Conservation (phyloP, 2,888 invertebrate species). For the Lasioglossum malachurum region DNA sequence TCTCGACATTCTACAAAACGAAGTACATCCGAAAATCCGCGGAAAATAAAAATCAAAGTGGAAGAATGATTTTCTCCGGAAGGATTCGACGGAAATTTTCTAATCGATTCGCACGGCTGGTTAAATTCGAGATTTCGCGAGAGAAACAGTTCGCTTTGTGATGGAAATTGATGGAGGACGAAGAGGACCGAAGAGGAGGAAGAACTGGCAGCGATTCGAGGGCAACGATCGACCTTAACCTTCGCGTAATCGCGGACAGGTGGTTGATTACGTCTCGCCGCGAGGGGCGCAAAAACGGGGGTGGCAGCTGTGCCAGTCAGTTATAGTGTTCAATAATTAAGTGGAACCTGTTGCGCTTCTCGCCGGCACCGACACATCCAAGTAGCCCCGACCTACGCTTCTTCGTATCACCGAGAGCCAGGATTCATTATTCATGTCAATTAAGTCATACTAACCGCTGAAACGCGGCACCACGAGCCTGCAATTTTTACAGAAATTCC, state of each 20-base stretch:
- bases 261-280: conserved; percentile 75
- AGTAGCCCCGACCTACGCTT: conserved; percentile 66
- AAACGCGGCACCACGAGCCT: conserved; percentile 10
- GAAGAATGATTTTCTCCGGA: not conserved
- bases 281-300: conserved; percentile 70
- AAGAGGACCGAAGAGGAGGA: conserved; percentile 8
- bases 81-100: not conserved
- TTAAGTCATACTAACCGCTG: conserved; percentile 69
- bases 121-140: not conserved
- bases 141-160: not conserved
- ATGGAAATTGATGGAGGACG: conserved; percentile 25
- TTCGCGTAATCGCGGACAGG: conserved; percentile 72
- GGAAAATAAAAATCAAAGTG: not conserved
- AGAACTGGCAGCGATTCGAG: conserved; percentile 36
- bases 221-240: conserved; percentile 68
- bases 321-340: conserved; percentile 84
- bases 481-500: not conserved
- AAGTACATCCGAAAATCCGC: conserved; percentile 60
- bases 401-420: conserved; percentile 40
- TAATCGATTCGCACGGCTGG: not conserved
- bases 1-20: conserved; percentile 70
- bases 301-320: conserved; percentile 68
- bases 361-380: conserved; percentile 71
- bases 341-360: conserved; percentile 84
- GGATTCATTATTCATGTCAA: conserved; percentile 81